Evolutionary conservation across 2,888 invertebrate species (phyloP).

Genomic region (Parnassius smintheus): DNA sequence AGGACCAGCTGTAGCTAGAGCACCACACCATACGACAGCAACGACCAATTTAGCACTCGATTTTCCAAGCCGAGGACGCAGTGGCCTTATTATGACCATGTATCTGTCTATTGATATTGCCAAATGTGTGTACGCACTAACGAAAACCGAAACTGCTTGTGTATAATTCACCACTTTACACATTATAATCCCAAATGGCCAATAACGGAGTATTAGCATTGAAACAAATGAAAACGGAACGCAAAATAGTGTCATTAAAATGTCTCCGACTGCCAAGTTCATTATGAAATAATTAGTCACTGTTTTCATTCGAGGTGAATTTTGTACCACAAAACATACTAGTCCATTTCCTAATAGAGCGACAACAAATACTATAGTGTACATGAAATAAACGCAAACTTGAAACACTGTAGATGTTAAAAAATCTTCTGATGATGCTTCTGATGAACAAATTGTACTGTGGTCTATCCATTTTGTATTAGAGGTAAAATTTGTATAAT

Average conservation of each 20-base stretch:
- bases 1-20: slow-evolving; percentile 90
- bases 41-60: slow-evolving; percentile 85
- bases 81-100: slow-evolving; percentile 93
- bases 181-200: slow-evolving; percentile 92
- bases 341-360: slow-evolving; percentile 88
- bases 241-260: slow-evolving; percentile 94
- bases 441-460: slow-evolving; percentile 45
- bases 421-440: slow-evolving; percentile 48
- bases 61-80: slow-evolving; percentile 90
- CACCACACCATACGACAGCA: slow-evolving; percentile 86
- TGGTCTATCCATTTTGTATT: slow-evolving; percentile 54
- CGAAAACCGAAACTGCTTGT: slow-evolving; percentile 89
- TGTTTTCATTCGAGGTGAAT: slow-evolving; percentile 92
- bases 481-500: slow-evolving; percentile 33
- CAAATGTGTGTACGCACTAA: slow-evolving; percentile 94
- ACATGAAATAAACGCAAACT: slow-evolving; percentile 85
- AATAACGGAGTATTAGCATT: slow-evolving; percentile 88
- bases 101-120: slow-evolving; percentile 95
- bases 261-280: slow-evolving; percentile 93
- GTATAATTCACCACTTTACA: slow-evolving; percentile 92
- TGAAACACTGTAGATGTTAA: slow-evolving; percentile 80
- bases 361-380: slow-evolving; percentile 85
- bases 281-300: slow-evolving; percentile 96
- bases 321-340: slow-evolving; percentile 93
- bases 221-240: slow-evolving; percentile 95